Evolutionary conservation across 2,797 vertebrate species (phyloP).

Genomic region (Podarcis siculus): DNA sequence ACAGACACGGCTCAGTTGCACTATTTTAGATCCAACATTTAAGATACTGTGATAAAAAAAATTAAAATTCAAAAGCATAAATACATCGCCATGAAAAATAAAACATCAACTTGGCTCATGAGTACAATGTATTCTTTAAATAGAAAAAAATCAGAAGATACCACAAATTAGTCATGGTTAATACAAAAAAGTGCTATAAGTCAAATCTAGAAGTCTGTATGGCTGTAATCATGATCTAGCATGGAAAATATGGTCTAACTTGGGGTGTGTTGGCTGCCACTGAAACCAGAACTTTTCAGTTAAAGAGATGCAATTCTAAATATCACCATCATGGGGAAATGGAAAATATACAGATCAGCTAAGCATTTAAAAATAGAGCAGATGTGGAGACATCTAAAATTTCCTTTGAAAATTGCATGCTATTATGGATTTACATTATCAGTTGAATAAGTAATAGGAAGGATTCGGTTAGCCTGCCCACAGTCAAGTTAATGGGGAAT

Average conservation of each 20-base stretch:
- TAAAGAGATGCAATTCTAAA: not conserved
- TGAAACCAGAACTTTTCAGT: not conserved
- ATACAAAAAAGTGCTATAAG: not conserved
- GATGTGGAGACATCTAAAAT: not conserved
- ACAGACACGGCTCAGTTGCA: not conserved
- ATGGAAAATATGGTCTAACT: not conserved
- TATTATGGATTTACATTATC: not conserved
- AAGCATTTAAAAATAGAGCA: not conserved
- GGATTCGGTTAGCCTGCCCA: not conserved
- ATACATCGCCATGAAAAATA: not conserved
- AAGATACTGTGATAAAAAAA: not conserved
- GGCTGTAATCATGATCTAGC: not conserved
- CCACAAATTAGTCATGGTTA: conserved; percentile 3
- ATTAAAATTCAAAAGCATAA: not conserved
- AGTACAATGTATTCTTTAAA: not conserved
- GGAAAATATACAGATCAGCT: not conserved
- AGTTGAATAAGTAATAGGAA: not conserved
- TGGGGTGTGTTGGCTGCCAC: not conserved
- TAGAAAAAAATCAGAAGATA: not conserved
- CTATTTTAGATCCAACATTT: not conserved
- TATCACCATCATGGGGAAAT: not conserved
- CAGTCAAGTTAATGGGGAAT: not conserved
- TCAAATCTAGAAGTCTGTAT: not conserved
- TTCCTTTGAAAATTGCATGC: not conserved
- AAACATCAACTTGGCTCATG: not conserved